Base-by-base conservation (phyloP, 2,888 invertebrate species). In the Holacanthella duospinosa region DNA sequence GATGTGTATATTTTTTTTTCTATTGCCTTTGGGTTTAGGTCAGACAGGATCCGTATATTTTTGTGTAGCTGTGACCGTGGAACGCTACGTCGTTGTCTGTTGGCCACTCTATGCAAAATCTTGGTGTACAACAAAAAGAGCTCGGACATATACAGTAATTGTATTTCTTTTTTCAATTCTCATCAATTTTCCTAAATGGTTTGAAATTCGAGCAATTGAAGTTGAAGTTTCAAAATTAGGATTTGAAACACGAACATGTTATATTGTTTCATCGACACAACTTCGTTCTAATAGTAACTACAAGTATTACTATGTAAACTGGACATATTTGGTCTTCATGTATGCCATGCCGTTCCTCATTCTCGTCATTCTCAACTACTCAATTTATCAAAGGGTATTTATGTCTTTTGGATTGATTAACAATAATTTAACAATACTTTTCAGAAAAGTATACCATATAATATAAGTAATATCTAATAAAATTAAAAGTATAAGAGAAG, bases 1-100 rank as follows among this genome's bases (percentile, higher is more conserved):
- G n/a, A n/a, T n/a, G n/a, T n/a, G n/a, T n/a, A n/a, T n/a, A n/a
- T n/a, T n/a, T n/a, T n/a, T n/a, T n/a, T n/a, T n/a, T n/a, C n/a
- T n/a, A n/a, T n/a, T n/a, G n/a, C n/a, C n/a, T n/a, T n/a, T n/a
- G n/a, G n/a, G 12, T 55, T 48, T 29, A 59, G 59, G 59, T 12
- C 59, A 48, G 26, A 59, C 59, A 6, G 59, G 59, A n/a, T 59
- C 59, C 24, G 29, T 61, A 3, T 61, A 61, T 25, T 61, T 53
- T 12, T 27, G 28, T 21, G 55, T 43, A 21, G 43, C 55, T 16
- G 55, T 61, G 12, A 61, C 61, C 9, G 55, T 61, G 4, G 43
- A 61, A 28, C 55, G 55, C 1, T 61, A 55, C 6, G 43, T 61
- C 26, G 59, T 59, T 6, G 59, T 59, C 16, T 59, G 59, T 28